phyloP scores from a whole-genome alignment of 2,113 vertebrate genomes.

The Ranitomeya imitator region DNA sequence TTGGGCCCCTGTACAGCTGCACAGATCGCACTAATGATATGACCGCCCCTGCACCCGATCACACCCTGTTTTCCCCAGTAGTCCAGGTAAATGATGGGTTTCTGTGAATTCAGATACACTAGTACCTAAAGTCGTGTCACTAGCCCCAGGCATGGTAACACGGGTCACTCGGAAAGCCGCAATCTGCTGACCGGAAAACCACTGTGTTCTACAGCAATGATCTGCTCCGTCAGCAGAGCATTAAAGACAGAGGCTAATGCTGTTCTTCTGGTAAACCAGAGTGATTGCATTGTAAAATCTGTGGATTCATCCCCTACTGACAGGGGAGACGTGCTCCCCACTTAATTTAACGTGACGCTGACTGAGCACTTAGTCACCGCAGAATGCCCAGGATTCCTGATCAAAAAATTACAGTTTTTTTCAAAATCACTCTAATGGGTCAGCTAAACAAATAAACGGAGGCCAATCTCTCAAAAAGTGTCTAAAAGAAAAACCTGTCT shows the following conservation, averaged over 20 bases:
- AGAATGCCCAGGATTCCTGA: neutral
- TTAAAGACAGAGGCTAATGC: neutral
- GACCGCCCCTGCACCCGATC: too few species aligned
- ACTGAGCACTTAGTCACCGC: neutral
- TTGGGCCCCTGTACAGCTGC: too few species aligned
- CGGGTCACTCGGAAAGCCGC: neutral
- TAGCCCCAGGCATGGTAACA: neutral
- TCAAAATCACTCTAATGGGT: neutral
- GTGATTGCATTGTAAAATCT: neutral
- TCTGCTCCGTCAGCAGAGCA: neutral
- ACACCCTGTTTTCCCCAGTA: neutral
- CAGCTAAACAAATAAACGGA: neutral
- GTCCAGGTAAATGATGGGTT: neutral
- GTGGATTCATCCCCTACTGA: neutral
- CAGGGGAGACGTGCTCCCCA: neutral
- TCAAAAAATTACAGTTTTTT: constrained; percentile 20
- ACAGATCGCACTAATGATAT: too few species aligned
- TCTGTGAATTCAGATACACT: neutral
- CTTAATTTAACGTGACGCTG: neutral
- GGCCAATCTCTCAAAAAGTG: too few species aligned
- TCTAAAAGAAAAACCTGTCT: too few species aligned
- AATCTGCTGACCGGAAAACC: neutral
- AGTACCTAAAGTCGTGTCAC: neutral
- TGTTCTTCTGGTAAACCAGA: neutral
- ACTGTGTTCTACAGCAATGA: neutral